Evolutionary conservation across 2,797 vertebrate species (phyloP), one percentile per base, ranked within the genome.

Genomic region (Alca torda): DNA sequence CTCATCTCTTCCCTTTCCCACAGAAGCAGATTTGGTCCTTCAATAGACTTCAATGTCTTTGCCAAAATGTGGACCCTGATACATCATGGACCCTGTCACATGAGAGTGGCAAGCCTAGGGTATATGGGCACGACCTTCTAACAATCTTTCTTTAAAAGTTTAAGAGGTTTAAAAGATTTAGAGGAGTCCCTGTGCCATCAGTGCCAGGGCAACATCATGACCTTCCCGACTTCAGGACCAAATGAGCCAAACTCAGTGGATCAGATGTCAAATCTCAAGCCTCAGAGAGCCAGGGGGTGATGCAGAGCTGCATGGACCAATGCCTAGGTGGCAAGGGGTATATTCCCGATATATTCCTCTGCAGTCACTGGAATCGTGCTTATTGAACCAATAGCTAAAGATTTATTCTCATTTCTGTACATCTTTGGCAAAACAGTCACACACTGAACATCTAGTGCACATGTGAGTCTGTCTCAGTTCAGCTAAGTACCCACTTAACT

Each of bases 271-370:
- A 10, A 67, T 39, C 35, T 70, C 56, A 72, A 65, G 28, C 19
- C n/a, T 16, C 39, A 48, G 25, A 25, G 25, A 50, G 33, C 33
- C 73, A 89, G 33, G 26, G 31, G 11, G 12, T 54, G 70, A 56
- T 45, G 46, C 17, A 68, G 21, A 77, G 46, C 25, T 80, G 25
- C 19, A 25, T 4, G 8, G 23, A 89, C 13, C 7, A n/a, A 6
- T 11, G 37, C 5, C 20, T 26, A 46, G 31, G 20, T 5, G 1
- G 6, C 2, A 5, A 79, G 25, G 13, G 12, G 1, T 63, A 31
- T 63, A 31, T 19, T 89, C 18, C 33, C 51, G 31, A 13, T 46
- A 6, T 11, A 50, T 20, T 76, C 33, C 24, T 51, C 60, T 85
- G 43, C 28, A 79, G 74, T 50, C 20, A 69, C 30, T 54, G 12